These are phyloP conservation scores for Lutra lutra DNA, from an alignment of 2,797 vertebrate species.

Conservation along the genomic window DNA sequence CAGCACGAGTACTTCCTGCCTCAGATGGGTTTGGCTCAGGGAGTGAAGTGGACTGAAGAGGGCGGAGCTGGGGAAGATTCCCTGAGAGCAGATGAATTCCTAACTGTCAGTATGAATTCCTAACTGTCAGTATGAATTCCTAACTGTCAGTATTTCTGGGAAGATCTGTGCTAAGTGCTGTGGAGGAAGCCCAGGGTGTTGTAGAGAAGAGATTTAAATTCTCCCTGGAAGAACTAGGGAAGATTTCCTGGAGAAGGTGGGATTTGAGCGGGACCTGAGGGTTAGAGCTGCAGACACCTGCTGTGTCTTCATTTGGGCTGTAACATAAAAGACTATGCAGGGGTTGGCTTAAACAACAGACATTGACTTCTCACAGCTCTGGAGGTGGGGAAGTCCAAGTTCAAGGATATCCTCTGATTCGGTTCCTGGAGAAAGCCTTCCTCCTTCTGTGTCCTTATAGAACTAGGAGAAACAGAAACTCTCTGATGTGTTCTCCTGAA, in stretches of 20 bases:
- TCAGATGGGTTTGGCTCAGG: neutral
- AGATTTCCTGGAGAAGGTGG: neutral
- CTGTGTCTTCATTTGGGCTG: neutral
- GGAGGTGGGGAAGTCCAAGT: neutral
- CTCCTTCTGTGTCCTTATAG: neutral
- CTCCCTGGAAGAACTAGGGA: neutral
- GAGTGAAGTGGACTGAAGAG: neutral
- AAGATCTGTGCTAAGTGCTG: neutral
- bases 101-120: neutral
- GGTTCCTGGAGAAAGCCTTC: neutral
- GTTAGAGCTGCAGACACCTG: neutral
- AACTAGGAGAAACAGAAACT: neutral
- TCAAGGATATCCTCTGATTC: neutral
- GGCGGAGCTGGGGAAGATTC: neutral
- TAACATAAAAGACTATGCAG: neutral
- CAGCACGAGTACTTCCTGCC: neutral
- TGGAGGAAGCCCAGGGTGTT: neutral
- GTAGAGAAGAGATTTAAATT: neutral
- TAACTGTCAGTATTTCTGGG: neutral
- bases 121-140: neutral
- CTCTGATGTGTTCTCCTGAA: neutral
- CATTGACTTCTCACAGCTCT: neutral
- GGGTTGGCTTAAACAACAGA: neutral
- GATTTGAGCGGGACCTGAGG: neutral
- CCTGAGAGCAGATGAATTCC: neutral